Base-by-base conservation (phyloP, 2,888 invertebrate species). In the Oasisia sp. region DNA sequence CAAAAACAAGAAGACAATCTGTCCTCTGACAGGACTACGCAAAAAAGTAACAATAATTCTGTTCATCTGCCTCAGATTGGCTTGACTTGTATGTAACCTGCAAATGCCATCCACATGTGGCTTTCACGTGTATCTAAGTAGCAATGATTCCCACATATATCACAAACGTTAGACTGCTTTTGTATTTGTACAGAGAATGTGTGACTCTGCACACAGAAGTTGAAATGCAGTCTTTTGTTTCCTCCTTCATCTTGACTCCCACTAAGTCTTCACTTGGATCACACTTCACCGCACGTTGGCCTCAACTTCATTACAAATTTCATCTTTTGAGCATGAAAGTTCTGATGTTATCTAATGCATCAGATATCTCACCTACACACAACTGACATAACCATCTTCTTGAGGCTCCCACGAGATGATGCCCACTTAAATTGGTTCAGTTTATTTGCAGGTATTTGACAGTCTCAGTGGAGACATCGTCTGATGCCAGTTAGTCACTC, bases 401-500 rank as follows among this genome's bases (percentile, higher is more conserved):
- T 27, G n/a, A 74, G 14, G 74, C 19, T 74, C 74, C 7, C 74
- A 74, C 14, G 27, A 27, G 74, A 7, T 74, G 32, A 14, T 32
- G 7, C 27, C 90, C 50, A 50, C 14, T 50, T 32, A 44, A 90
- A 44, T 90, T n/a, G 90, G 32, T 32, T 90, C 90, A 32, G 44
- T 44, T 38, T 90, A 32, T 90, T 8, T 90, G 90, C 32, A 32
- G 90, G 19, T 44, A 32, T 90, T 32, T 90, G 74, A 74, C 14
- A 0, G 90, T 90, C n/a, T 19, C 27, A 90, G 90, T 4, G 14
- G 32, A 32, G 44, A 19, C 90, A 44, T 27, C 90, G 32, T 32
- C 32, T 90, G 90, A 50, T 50, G 89, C 19, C 19, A n/a, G 90
- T 38, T 50, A 92, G 38, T 92, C 91, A 89, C 93, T 89, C 32